Evolutionary conservation across 1,140 invertebrate genomes (phyloP).

Genomic region (Branchinecta lynchi): DNA sequence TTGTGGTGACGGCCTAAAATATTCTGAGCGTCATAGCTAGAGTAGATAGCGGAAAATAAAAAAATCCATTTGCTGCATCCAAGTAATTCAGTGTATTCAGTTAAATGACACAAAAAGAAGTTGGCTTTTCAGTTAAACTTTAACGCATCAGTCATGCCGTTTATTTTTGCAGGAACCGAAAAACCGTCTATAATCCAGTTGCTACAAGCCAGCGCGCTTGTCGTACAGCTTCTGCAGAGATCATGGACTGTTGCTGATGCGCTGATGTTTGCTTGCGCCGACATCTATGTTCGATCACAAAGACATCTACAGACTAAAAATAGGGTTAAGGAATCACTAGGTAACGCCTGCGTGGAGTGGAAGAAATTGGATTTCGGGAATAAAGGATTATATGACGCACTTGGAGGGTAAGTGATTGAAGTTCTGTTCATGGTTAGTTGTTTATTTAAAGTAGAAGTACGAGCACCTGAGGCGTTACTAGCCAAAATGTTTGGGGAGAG

Average conservation of each 20-base stretch:
- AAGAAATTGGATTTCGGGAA: not conserved
- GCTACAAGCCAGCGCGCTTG: slow-evolving; percentile 43
- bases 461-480: too few relatives aligned
- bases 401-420: not conserved
- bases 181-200: slow-evolving; percentile 33
- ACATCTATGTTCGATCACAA: slow-evolving; percentile 48
- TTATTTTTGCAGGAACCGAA: slow-evolving; percentile 33
- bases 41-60: too few relatives aligned
- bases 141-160: too few relatives aligned
- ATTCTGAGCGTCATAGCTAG: too few relatives aligned
- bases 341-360: not conserved
- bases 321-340: slow-evolving; percentile 10
- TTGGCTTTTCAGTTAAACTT: too few relatives aligned
- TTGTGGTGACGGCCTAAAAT: too few relatives aligned
- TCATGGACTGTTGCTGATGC: slow-evolving; percentile 39
- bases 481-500: too few relatives aligned
- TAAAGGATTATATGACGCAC: not conserved
- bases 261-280: slow-evolving; percentile 41
- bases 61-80: too few relatives aligned
- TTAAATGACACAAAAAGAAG: too few relatives aligned
- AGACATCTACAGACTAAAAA: slow-evolving; percentile 20
- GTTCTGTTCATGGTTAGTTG: too few relatives aligned
- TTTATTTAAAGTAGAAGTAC: too few relatives aligned
- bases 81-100: too few relatives aligned
- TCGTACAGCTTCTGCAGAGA: slow-evolving; percentile 43